Conservation (phyloP, 2,888 invertebrate species). For the Schizaphis graminum region DNA sequence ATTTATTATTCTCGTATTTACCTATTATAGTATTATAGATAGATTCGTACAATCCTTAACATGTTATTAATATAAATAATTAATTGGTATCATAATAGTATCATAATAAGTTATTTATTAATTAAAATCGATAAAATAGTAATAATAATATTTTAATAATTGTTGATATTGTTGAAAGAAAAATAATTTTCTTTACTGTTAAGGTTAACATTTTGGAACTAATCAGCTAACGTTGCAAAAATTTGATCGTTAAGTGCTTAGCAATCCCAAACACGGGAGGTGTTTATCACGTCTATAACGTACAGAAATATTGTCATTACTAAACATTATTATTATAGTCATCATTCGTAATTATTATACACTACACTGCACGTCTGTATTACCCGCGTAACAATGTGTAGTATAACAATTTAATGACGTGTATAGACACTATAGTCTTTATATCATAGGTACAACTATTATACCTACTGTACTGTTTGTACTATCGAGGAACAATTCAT, state of each 20-base stretch:
- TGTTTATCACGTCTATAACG: not conserved
- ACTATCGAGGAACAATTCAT: conserved; percentile 11
- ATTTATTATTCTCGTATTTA: no score
- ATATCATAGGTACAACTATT: not conserved
- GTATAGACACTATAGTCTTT: not conserved
- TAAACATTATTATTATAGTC: not conserved
- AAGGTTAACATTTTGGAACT: not conserved
- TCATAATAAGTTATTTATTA: not conserved
- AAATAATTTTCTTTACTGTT: not conserved
- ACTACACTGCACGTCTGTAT: not conserved
- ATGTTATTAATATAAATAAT: not conserved
- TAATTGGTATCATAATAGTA: not conserved
- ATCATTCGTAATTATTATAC: not conserved
- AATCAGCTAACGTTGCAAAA: not conserved
- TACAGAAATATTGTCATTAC: not conserved
- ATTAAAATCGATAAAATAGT: not conserved
- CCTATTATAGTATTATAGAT: not conserved
- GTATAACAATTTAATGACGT: not conserved
- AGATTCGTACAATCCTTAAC: not conserved
- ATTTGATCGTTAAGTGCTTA: not conserved
- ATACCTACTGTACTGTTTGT: not conserved
- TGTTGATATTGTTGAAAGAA: not conserved
- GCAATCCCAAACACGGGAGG: no score
- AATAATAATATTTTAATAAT: not conserved
- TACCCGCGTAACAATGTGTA: not conserved